Conservation (phyloP, 2,113 vertebrate species). For the Ardeotis arabs region DNA sequence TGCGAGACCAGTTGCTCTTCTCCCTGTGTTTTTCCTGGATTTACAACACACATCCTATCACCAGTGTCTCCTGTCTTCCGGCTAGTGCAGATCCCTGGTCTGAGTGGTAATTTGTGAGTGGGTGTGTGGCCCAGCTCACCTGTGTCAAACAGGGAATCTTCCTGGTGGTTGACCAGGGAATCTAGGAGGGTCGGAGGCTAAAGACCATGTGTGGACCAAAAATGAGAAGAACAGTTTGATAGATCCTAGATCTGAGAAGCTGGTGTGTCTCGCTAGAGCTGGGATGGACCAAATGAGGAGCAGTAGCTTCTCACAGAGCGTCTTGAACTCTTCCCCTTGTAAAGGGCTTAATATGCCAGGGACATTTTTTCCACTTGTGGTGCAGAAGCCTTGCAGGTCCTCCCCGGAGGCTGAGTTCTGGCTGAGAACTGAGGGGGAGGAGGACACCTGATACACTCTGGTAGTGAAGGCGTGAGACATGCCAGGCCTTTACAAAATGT, state of each 20-base stretch:
- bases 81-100: neutral
- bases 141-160: neutral
- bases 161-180: neutral
- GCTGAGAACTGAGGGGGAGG: neutral
- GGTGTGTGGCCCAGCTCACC: neutral
- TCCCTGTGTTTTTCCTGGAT: neutral
- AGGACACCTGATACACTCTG: neutral
- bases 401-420: neutral
- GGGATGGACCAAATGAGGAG: neutral
- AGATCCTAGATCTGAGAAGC: neutral
- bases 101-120: neutral
- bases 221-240: neutral
- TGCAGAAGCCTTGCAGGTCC: neutral
- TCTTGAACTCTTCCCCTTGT: neutral
- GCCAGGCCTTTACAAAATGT: neutral
- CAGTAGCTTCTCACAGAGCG: neutral
- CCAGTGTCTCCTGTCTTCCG: neutral
- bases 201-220: neutral
- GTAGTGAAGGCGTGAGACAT: neutral
- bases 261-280: neutral
- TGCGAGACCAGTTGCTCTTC: neutral
- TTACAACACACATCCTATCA: rapidly evolving
- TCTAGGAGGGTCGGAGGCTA: neutral
- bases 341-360: neutral
- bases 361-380: neutral